Percentiles rank a stretch among this genome's conserved stretches.
Evolutionary conservation across 2,888 invertebrate species (phyloP).

Genomic region (Phalera bucephala): DNA sequence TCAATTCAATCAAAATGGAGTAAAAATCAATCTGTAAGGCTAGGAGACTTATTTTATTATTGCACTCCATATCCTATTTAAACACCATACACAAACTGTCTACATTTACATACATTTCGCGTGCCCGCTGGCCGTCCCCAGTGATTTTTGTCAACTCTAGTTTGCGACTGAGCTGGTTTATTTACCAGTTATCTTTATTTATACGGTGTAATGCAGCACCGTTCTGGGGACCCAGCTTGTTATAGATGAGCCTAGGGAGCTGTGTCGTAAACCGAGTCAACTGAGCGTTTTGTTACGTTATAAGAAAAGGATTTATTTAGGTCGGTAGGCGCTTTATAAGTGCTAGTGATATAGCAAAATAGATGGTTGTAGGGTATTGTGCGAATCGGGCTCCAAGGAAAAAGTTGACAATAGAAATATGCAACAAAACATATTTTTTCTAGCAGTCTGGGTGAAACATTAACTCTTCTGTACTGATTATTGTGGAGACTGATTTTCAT

Average conservation of each 20-base stretch:
- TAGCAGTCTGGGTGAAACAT: no score
- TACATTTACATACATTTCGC: conserved; percentile 34
- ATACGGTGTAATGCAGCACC: conserved; percentile 22
- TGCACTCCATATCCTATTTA: no score
- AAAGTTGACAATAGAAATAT: no score
- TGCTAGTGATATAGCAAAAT: neutral
- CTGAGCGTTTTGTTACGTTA: conserved; percentile 2
- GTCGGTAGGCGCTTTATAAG: neutral
- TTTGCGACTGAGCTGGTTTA: conserved; percentile 17
- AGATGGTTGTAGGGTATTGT: no score
- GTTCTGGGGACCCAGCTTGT: conserved; percentile 7
- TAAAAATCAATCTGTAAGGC: no score
- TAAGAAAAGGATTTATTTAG: conserved; percentile 1
- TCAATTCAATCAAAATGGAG: no score
- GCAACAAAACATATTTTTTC: no score
- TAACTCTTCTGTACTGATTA: no score
- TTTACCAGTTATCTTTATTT: conserved; percentile 25
- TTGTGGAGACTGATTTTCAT: no score
- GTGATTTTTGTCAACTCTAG: conserved; percentile 7
- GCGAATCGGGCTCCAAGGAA: no score
- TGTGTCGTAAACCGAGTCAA: conserved; percentile 1
- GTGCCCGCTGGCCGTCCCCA: no score
- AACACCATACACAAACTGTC: conserved; percentile 25
- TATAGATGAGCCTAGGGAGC: conserved; percentile 1
- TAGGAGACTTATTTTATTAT: no score